Evolutionary conservation across 1,140 invertebrate species (phyloP).

Genomic region (Camponotus pennsylvanicus): DNA sequence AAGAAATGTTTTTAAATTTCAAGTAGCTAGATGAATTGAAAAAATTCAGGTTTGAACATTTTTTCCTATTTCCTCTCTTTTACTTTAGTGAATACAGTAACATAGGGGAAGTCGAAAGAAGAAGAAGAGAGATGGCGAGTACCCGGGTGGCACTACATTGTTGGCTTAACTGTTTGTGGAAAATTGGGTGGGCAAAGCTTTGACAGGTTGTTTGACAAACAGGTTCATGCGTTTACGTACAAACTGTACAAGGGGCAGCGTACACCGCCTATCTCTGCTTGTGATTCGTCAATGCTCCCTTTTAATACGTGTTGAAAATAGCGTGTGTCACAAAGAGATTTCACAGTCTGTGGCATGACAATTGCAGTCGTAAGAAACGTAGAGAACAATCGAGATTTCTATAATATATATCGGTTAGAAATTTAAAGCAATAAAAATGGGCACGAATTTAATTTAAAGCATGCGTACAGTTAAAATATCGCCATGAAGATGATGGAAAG

Average conservation of each 20-base stretch:
- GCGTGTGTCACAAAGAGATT: constrained; percentile 21
- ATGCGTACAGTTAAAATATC: not conserved
- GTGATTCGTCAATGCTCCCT: constrained; percentile 68
- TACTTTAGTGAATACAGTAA: constrained; percentile 3
- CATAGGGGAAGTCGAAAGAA: not conserved
- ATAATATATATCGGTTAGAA: not conserved
- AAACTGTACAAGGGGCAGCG: constrained; percentile 62
- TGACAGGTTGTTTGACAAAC: constrained; percentile 79
- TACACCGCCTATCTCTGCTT: constrained; percentile 43
- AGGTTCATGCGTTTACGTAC: constrained; percentile 70
- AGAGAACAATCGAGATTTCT: not conserved
- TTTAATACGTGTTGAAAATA: constrained; percentile 67
- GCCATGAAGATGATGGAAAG: not conserved
- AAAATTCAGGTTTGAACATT: constrained; percentile 35
- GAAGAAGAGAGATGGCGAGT: constrained; percentile 1
- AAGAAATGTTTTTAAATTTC: constrained; percentile 58
- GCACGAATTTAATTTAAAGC: not conserved
- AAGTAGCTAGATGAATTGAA: constrained; percentile 64
- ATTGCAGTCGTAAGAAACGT: not conserved
- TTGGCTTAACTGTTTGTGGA: constrained; percentile 77
- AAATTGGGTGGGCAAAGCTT: constrained; percentile 79
- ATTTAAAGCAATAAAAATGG: not conserved
- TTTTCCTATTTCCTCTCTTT: constrained; percentile 25
- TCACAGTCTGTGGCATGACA: not conserved
- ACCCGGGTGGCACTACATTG: constrained; percentile 72